Evolutionary conservation across 2,888 invertebrate genomes (phyloP).

Genomic region (Drosophila histrio): DNA sequence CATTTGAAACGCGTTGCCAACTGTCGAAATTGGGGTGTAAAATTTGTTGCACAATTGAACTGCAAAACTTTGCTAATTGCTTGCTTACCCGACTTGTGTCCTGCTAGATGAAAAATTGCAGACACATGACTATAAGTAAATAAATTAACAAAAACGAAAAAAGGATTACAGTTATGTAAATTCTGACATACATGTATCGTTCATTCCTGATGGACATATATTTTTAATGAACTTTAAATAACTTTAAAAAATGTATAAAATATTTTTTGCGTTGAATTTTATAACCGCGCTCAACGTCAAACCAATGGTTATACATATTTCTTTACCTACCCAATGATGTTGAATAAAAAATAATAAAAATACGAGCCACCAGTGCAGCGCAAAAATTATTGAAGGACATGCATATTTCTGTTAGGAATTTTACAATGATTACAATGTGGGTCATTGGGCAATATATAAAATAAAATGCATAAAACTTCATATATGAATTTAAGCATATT

Average conservation of each 20-base stretch:
- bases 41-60: slow-evolving; percentile 48
- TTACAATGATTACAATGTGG: slow-evolving; percentile 31
- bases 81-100: slow-evolving; percentile 8
- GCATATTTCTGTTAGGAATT: slow-evolving; percentile 22
- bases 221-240: slow-evolving; percentile 71
- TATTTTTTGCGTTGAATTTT: slow-evolving; percentile 17
- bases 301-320: background rate
- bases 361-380: slow-evolving; percentile 5
- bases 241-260: slow-evolving; percentile 55
- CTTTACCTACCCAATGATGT: background rate
- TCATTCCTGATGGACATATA: slow-evolving; percentile 24
- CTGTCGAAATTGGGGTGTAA: slow-evolving; percentile 29
- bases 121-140: slow-evolving; percentile 10
- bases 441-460: slow-evolving; percentile 32
- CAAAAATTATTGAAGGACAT: slow-evolving; percentile 50
- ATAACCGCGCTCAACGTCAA: slow-evolving; percentile 35
- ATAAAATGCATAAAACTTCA: slow-evolving; percentile 10
- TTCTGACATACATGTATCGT: too few species aligned
- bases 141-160: background rate
- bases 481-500: background rate
- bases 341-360: background rate
- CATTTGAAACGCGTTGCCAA: slow-evolving; percentile 33
- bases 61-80: slow-evolving; percentile 56
- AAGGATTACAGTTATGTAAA: background rate
- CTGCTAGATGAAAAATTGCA: slow-evolving; percentile 10